phyloP scores from a whole-genome alignment of 2,113 vertebrate species.

The Psammodynastes pulverulentus region DNA sequence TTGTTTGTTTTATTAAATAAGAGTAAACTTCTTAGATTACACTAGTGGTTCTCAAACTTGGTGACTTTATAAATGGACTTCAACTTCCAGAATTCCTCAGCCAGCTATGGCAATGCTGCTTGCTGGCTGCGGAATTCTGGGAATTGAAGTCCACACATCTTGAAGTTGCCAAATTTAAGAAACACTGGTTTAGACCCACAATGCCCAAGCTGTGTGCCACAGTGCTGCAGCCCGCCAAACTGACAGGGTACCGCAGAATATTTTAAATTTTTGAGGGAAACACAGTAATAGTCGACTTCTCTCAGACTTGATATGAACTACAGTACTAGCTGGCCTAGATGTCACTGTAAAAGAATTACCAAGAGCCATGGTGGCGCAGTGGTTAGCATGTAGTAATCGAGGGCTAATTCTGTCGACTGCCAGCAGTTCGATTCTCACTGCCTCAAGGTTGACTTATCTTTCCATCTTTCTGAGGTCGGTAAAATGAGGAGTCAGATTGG shows the following conservation, averaged over 20 bases:
- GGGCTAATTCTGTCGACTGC: neutral
- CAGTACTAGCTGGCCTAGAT: neutral
- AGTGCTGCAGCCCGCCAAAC: neutral
- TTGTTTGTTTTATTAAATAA: neutral
- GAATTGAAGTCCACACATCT: neutral
- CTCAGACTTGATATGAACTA: neutral
- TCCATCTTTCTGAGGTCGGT: neutral
- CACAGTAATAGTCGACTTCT: neutral
- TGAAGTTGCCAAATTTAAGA: neutral
- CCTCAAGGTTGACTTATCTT: neutral
- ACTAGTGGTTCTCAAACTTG: neutral
- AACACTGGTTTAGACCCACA: neutral
- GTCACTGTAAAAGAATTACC: neutral
- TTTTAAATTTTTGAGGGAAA: neutral
- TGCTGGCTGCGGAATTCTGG: neutral
- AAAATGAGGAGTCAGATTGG: neutral
- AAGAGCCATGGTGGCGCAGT: neutral
- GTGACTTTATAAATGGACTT: neutral
- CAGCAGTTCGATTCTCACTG: neutral
- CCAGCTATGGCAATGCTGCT: neutral
- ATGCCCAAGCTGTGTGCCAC: neutral
- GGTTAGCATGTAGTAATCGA: neutral
- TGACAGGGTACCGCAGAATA: neutral
- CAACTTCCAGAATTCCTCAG: neutral
- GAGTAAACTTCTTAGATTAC: neutral